phyloP scores from a whole-genome alignment of 2,797 vertebrate species.

The Holocentrus rufus region DNA sequence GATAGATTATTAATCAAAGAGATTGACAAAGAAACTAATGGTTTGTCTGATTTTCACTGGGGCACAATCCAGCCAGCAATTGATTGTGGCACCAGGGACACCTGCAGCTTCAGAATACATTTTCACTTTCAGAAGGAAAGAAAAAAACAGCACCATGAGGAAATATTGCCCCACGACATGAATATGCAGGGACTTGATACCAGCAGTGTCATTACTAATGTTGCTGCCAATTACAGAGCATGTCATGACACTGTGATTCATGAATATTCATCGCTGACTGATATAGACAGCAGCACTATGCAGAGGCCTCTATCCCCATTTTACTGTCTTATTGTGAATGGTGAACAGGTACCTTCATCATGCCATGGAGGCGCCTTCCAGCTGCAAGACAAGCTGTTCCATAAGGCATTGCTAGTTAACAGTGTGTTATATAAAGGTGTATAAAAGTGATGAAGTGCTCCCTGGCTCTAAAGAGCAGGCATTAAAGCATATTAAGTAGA shows the following conservation, averaged over 20 bases:
- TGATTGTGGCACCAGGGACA: conserved; percentile 84
- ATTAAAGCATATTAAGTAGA: conserved; percentile 91
- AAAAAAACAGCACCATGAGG: conserved; percentile 70
- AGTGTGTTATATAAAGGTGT: conserved; percentile 90
- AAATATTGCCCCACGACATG: conserved; percentile 85
- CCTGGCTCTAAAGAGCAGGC: conserved; percentile 85
- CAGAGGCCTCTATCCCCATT: conserved; percentile 81
- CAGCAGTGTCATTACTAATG: conserved; percentile 87
- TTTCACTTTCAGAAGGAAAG: conserved; percentile 75
- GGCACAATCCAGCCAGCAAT: conserved; percentile 81
- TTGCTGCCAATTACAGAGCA: conserved; percentile 90
- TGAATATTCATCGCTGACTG: conserved; percentile 87
- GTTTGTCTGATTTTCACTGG: conserved; percentile 81
- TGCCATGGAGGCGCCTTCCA: conserved; percentile 80
- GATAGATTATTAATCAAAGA: conserved; percentile 79
- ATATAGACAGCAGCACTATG: conserved; percentile 82
- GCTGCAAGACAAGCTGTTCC: conserved; percentile 86
- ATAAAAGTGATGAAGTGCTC: conserved; percentile 88
- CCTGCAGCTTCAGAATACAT: conserved; percentile 86
- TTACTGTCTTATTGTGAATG: conserved; percentile 87
- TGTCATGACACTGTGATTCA: conserved; percentile 89
- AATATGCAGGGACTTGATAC: conserved; percentile 87
- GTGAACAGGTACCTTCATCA: conserved; percentile 87
- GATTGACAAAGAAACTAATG: conserved; percentile 78
- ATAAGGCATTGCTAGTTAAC: conserved; percentile 88